These are phyloP conservation scores for Cephus pulcher DNA, from an alignment of 2,888 invertebrate genomes.

Conservation along the genomic window DNA sequence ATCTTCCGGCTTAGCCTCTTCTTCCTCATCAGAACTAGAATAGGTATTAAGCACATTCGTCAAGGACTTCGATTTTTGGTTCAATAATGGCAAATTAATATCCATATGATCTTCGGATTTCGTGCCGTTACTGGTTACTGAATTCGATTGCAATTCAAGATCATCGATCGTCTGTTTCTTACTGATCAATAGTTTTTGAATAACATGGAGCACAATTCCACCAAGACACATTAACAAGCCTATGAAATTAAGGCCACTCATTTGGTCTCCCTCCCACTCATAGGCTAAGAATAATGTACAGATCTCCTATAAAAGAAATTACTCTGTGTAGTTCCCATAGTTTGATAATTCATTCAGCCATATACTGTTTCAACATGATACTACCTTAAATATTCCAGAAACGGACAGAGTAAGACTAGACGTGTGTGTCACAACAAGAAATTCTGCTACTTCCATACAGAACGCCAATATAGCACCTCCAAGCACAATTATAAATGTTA, in stretches of 20 bases:
- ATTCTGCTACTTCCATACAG: constrained; percentile 95
- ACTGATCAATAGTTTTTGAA: constrained; percentile 72
- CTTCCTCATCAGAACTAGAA: constrained; percentile 61
- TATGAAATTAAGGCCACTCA: constrained; percentile 84
- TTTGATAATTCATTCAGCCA: constrained; percentile 9
- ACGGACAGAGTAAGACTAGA: constrained; percentile 97
- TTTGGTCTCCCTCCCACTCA: constrained; percentile 85
- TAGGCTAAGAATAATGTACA: constrained; percentile 91
- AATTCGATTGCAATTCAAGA: constrained; percentile 56
- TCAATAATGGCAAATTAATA: constrained; percentile 56
- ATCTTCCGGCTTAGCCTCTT: constrained; percentile 59
- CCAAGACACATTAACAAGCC: constrained; percentile 89
- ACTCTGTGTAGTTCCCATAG: not conserved
- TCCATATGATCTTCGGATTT: constrained; percentile 52
- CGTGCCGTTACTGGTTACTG: constrained; percentile 39
- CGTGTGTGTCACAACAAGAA: constrained; percentile 90
- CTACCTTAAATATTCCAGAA: constrained; percentile 95
- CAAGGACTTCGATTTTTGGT: constrained; percentile 61
- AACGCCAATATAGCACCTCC: constrained; percentile 90
- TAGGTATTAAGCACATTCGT: constrained; percentile 59
- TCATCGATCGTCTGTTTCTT: constrained; percentile 48
- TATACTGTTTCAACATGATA: not conserved
- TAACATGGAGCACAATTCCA: constrained; percentile 88
- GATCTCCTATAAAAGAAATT: constrained; percentile 80
- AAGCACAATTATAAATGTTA: constrained; percentile 46